phyloP scores from a whole-genome alignment of 2,113 vertebrate genomes.

The Dissostichus mawsoni region DNA sequence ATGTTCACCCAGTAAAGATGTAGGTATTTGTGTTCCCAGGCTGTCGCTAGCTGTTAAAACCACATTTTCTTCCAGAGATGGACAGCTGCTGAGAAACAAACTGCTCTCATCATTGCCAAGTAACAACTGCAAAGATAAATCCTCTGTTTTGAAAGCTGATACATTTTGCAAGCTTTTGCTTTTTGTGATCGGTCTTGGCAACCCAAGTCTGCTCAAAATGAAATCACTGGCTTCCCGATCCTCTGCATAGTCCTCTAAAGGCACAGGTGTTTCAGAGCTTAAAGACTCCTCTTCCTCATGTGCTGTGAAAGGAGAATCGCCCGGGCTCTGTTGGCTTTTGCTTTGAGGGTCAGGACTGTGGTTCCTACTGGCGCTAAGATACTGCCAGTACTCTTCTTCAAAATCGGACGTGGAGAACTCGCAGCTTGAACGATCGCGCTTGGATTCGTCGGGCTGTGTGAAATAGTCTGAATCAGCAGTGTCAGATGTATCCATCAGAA shows the following conservation, averaged over 20 bases:
- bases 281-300: constrained; percentile 36
- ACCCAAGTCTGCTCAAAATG: constrained; percentile 3
- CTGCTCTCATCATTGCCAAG: constrained; percentile 9
- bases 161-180: constrained; percentile 70
- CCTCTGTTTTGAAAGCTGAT: constrained; percentile 44
- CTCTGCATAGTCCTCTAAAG: constrained; percentile 46
- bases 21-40: constrained; percentile 11
- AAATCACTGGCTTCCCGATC: constrained; percentile 24
- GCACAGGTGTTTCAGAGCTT: constrained; percentile 47
- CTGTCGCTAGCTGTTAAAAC: constrained; percentile 29
- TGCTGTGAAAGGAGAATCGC: constrained; percentile 22
- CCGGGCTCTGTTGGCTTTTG: constrained; percentile 27
- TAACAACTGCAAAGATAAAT: constrained; percentile 7
- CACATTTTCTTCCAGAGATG: constrained; percentile 8
- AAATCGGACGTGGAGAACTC: constrained; percentile 82
- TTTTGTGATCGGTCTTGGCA: constrained; percentile 56
- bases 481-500: constrained; percentile 63
- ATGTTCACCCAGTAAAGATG: constrained; percentile 50
- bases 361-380: constrained; percentile 55
- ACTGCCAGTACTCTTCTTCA: constrained; percentile 79
- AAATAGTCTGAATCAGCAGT: constrained; percentile 82
- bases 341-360: constrained; percentile 65
- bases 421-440: constrained; percentile 75
- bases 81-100: constrained; percentile 22
- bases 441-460: constrained; percentile 79